Evolutionary conservation across 1,140 invertebrate genomes (phyloP).

Genomic region (Mercenaria mercenaria): DNA sequence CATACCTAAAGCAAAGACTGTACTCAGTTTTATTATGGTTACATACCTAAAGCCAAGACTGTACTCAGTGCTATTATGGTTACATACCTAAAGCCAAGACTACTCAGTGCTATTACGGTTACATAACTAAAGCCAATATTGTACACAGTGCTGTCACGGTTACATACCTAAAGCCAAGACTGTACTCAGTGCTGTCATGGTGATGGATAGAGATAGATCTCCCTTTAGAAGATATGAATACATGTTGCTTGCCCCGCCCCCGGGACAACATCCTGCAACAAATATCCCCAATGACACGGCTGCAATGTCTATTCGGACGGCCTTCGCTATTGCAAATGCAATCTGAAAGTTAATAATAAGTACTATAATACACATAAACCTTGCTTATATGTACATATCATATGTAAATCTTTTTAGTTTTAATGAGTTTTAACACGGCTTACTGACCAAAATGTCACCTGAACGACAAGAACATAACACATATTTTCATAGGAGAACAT

Average conservation of each 20-base stretch:
- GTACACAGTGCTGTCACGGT: too few species aligned
- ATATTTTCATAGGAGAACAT: too few species aligned
- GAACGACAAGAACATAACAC: too few species aligned
- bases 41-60: too few species aligned
- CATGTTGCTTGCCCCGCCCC: constrained; percentile 87
- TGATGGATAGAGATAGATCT: constrained; percentile 86
- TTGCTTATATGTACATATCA: neutral
- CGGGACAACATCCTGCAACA: constrained; percentile 86
- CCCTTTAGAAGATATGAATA: constrained; percentile 87
- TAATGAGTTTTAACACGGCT: neutral
- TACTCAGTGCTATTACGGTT: too few species aligned
- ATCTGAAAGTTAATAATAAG: constrained; percentile 73
- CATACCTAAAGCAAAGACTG: constrained; percentile 77
- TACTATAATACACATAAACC: neutral
- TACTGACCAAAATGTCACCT: too few species aligned
- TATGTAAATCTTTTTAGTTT: neutral
- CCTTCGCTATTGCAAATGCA: constrained; percentile 73
- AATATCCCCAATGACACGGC: constrained; percentile 86
- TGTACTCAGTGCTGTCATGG: constrained; percentile 85
- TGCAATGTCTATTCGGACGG: constrained; percentile 70
- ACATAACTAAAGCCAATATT: too few species aligned
- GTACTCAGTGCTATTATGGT: too few species aligned
- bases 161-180: constrained; percentile 78
- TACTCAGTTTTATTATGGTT: constrained; percentile 84
- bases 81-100: constrained; percentile 76